Base-by-base conservation (phyloP, 2,113 vertebrate genomes). In the Leptocoma aspasia region DNA sequence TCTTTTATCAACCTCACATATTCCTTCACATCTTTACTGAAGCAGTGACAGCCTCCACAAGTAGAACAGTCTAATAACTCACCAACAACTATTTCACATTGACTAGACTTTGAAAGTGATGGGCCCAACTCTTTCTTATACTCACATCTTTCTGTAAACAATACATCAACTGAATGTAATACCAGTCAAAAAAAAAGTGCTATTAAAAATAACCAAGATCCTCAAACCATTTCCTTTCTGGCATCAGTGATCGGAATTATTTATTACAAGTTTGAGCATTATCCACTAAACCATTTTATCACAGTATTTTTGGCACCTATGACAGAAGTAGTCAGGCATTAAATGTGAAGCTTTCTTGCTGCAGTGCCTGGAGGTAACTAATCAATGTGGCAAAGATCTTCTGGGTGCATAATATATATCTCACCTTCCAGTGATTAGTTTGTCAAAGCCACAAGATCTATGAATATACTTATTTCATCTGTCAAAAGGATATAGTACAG, bases 391-490 rank as follows among this genome's bases (percentile, higher is more conserved):
- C 71, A 94, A 96, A 92, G 71, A 95, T 68, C 85, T 92, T 90
- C 47, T 82, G 57, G 61, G 45, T 86, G 28, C 44, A 78, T 83
- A 87, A 90, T 78, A 64, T 86, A 86, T 90, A 92, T 79, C 91
- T 85, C 50, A 70, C 59, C 50, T 96, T 94, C 49, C 59, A 90
- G 41, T 71, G 86, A 96, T 94, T 91, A 94, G 84, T 94, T 96
- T 97, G 94, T 96, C 90, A 96, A 92, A 96, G 70, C 44, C 56
- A 93, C 47, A 94, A 82, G 72, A 94, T 97, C 57, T 91, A 94
- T 95, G 89, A 92, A 93, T 90, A 94, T 35, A 85, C 45, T 94
- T 89, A 80, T 90, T 94, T 90, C 89, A 79, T 64, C 77, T 95
- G 83, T 95, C 94, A 94, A 73, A 90, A 95, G 83, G 66, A 94